Percentiles rank a stretch among this genome's conserved stretches.
Evolutionary conservation across 2,888 invertebrate genomes (phyloP).

Genomic region (Scotopteryx bipunctaria): DNA sequence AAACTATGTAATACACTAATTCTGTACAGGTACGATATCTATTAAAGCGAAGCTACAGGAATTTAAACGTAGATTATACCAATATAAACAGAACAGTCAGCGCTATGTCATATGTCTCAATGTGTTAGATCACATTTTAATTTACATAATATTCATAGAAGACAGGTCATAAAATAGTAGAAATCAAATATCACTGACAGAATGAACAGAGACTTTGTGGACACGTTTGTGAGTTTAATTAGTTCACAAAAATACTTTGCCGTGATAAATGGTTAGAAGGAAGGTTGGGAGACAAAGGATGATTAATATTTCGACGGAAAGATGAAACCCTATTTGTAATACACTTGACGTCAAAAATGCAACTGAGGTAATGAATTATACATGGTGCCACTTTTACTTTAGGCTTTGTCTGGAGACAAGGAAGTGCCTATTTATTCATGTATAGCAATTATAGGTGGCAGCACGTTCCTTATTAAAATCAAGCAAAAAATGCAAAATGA

Average conservation of each 20-base stretch:
- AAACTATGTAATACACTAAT: background rate
- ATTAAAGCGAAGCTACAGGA: background rate
- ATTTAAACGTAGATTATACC: too few species aligned
- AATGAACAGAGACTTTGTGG: too few species aligned
- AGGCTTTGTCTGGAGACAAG: background rate
- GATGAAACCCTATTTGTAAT: constrained; percentile 31
- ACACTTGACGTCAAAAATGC: constrained; percentile 28
- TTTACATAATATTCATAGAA: too few species aligned
- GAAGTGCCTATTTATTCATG: background rate
- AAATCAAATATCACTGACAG: too few species aligned
- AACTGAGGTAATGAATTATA: constrained; percentile 22
- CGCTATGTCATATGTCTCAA: too few species aligned
- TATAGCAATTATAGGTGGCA: background rate
- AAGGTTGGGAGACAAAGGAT: constrained; percentile 48
- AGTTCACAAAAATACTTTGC: constrained; percentile 51
- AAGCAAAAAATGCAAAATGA: too few species aligned
- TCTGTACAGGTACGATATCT: background rate
- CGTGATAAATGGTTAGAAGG: constrained; percentile 49
- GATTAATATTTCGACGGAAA: constrained; percentile 48
- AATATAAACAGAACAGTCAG: too few species aligned
- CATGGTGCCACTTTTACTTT: constrained; percentile 11
- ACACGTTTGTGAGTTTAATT: constrained; percentile 48
- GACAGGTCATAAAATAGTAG: too few species aligned
- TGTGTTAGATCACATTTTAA: too few species aligned
- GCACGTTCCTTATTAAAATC: too few species aligned